These are phyloP conservation scores for Mesorhabditis belari DNA, from an alignment of 2,888 invertebrate species.

Conservation along the genomic window DNA sequence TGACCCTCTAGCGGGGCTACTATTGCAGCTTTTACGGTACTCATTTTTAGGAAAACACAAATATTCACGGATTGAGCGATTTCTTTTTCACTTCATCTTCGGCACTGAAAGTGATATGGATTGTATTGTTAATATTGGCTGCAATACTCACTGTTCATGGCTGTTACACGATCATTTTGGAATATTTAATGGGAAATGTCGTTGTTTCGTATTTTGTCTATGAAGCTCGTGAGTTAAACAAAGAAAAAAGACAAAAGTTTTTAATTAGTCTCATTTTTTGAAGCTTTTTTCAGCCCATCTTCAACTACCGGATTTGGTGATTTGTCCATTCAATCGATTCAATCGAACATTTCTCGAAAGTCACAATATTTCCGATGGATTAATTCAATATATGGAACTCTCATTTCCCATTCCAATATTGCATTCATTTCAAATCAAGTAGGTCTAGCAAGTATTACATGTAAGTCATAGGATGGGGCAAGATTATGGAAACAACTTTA, in stretches of 20 bases:
- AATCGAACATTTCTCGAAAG: slow-evolving; percentile 33
- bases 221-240: slow-evolving; percentile 20
- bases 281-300: slow-evolving; percentile 18
- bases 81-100: slow-evolving; percentile 17
- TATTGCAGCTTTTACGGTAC: too few species aligned
- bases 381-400: slow-evolving; percentile 46
- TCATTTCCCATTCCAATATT: slow-evolving; percentile 33
- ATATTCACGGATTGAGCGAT: slow-evolving; percentile 38
- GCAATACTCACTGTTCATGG: slow-evolving; percentile 25
- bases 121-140: slow-evolving; percentile 21
- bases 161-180: slow-evolving; percentile 23
- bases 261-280: background rate
- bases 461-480: too few species aligned
- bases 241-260: too few species aligned
- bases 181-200: slow-evolving; percentile 26
- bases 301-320: slow-evolving; percentile 44
- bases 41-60: slow-evolving; percentile 29
- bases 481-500: too few species aligned
- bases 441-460: background rate
- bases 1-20: too few species aligned
- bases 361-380: slow-evolving; percentile 33
- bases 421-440: slow-evolving; percentile 20
- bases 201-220: slow-evolving; percentile 42
- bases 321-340: slow-evolving; percentile 51
- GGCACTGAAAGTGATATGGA: slow-evolving; percentile 25